A percentile compares a stretch with the other conserved stretches of the same genome.
phyloP scores from a whole-genome alignment of 2,797 vertebrate species.

The Siniperca undulata region DNA sequence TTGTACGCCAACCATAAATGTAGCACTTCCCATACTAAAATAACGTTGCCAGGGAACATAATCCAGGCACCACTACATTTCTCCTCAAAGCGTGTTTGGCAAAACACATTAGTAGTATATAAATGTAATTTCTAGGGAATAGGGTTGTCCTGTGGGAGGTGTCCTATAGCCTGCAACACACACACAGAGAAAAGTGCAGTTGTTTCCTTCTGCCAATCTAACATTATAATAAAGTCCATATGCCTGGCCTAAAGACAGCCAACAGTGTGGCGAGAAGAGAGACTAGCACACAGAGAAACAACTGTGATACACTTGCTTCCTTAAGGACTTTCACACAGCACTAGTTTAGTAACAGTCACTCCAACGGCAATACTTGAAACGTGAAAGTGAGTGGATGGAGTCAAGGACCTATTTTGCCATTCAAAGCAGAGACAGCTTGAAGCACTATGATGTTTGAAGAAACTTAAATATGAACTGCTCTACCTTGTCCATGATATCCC shows the following conservation, averaged over 20 bases:
- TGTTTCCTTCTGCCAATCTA: constrained; percentile 68
- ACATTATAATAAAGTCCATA: constrained; percentile 66
- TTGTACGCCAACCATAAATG: not conserved
- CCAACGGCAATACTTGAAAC: constrained; percentile 57
- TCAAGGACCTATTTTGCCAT: constrained; percentile 66
- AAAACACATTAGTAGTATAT: constrained; percentile 1
- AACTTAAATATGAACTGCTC: constrained; percentile 53
- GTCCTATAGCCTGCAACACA: constrained; percentile 36
- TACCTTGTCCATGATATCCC: constrained; percentile 49
- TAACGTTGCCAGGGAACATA: not conserved
- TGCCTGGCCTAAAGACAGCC: constrained; percentile 59
- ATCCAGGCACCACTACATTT: not conserved
- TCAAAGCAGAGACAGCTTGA: constrained; percentile 59
- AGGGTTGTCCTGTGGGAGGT: not conserved
- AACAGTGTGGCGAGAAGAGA: constrained; percentile 40
- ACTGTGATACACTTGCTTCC: constrained; percentile 60
- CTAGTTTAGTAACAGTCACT: constrained; percentile 68
- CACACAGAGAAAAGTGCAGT: constrained; percentile 45
- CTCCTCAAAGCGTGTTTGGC: constrained; percentile 12
- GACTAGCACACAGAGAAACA: constrained; percentile 48
- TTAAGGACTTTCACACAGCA: constrained; percentile 64
- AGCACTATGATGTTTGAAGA: constrained; percentile 52
- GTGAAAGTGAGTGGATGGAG: constrained; percentile 54
- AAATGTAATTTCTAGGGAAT: not conserved
- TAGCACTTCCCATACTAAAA: not conserved